A percentile compares a stretch with the other conserved stretches of the same genome.
These are phyloP conservation scores for Stomatorhinus walkeri DNA, from an alignment of 2,797 vertebrate genomes.

Conservation along the genomic window DNA sequence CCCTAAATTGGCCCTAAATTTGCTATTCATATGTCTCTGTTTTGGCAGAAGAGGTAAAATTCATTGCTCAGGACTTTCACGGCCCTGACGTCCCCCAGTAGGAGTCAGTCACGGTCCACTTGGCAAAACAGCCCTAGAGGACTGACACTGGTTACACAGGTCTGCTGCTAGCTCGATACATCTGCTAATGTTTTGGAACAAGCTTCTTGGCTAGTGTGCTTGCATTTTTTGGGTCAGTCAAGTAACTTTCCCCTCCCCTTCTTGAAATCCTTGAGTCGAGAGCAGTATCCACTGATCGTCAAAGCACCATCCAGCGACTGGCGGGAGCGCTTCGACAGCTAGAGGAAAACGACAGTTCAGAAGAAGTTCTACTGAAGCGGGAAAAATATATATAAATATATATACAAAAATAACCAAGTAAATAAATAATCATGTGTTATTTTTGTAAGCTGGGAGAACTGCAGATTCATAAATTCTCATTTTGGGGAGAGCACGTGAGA, in stretches of 20 bases:
- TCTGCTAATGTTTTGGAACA: not conserved
- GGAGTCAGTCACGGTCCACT: not conserved
- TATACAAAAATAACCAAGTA: not conserved
- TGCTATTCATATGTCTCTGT: not conserved
- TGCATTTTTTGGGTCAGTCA: not conserved
- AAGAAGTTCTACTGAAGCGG: slow-evolving; percentile 41
- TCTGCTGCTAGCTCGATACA: not conserved
- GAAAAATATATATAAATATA: not conserved
- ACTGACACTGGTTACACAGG: not conserved
- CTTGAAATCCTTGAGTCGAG: not conserved
- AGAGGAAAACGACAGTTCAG: slow-evolving; percentile 42
- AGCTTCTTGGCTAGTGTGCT: not conserved
- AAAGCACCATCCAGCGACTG: slow-evolving; percentile 34
- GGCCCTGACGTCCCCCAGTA: not conserved
- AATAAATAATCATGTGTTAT: slow-evolving; percentile 13
- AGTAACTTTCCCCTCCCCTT: not conserved
- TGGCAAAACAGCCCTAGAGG: not conserved
- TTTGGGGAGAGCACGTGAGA: not conserved
- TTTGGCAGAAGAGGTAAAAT: not conserved
- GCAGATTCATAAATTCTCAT: slow-evolving; percentile 3
- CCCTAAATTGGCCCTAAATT: not conserved
- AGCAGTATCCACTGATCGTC: slow-evolving; percentile 25
- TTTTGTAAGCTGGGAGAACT: not conserved
- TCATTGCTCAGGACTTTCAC: not conserved
- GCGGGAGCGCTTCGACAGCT: slow-evolving; percentile 43